Evolutionary conservation across 1,140 invertebrate species (phyloP).

Genomic region (Drosophila malerkotliana): DNA sequence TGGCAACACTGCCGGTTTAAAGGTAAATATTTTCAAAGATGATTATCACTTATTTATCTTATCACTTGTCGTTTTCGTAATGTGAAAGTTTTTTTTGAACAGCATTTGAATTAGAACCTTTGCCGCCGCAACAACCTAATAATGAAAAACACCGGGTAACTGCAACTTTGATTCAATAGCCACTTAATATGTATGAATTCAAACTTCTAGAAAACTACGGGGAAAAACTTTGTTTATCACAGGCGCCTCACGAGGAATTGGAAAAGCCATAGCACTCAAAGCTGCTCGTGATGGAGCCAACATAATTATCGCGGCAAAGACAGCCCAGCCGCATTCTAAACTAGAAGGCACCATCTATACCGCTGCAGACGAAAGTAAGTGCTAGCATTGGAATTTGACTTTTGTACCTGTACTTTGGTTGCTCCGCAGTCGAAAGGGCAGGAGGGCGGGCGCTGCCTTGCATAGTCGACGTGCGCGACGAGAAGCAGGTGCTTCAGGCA

Average conservation of each 20-base stretch:
- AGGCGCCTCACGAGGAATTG: slow-evolving; percentile 98
- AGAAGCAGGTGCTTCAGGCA: slow-evolving; percentile 91
- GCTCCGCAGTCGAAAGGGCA: slow-evolving; percentile 90
- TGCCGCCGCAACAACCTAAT: neutral
- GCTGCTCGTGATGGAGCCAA: slow-evolving; percentile 97
- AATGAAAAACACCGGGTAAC: slow-evolving; percentile 1
- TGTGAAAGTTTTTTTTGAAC: neutral
- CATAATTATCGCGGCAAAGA: slow-evolving; percentile 97
- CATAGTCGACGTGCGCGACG: slow-evolving; percentile 96
- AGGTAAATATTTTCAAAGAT: too few relatives aligned
- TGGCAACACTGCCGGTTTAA: too few relatives aligned
- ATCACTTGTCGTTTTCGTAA: neutral
- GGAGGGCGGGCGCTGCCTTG: slow-evolving; percentile 97
- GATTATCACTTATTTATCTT: neutral
- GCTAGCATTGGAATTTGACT: slow-evolving; percentile 32
- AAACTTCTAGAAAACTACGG: slow-evolving; percentile 89
- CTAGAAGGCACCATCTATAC: slow-evolving; percentile 98
- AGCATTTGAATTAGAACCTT: neutral
- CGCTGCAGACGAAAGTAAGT: slow-evolving; percentile 96
- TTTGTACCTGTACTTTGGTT: slow-evolving; percentile 15
- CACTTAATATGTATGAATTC: neutral
- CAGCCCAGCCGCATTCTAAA: slow-evolving; percentile 96
- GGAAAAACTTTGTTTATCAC: slow-evolving; percentile 97
- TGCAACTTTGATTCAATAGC: neutral
- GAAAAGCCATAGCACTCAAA: slow-evolving; percentile 97